Base-by-base conservation (phyloP, 2,113 vertebrate species). In the Nothocercus nigrocapillus region DNA sequence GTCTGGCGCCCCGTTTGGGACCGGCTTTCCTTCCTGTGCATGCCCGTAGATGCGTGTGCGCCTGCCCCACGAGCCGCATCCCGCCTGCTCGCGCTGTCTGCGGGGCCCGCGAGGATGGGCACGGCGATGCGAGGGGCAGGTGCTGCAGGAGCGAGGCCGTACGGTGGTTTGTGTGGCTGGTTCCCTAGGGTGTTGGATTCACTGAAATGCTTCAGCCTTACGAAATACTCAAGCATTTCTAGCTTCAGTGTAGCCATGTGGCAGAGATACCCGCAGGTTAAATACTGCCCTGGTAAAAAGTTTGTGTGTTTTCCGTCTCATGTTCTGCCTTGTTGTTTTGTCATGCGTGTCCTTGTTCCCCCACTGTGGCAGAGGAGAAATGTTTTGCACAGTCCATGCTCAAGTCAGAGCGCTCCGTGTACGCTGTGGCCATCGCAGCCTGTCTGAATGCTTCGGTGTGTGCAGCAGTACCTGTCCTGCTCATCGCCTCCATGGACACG, bases 191-290 rank as follows among this genome's bases (percentile, higher is more conserved):
- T 36, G 4, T 6, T 40, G 51, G n/a, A 38, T 62, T 91, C 54
- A 9, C 0, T 40, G n/a, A 63, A 62, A 59, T 88, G 56, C 58
- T 73, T 28, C 36, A 93, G 13, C 30, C 11, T 36, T 88, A 19
- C 62, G 4, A 62, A 64, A 36, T 25, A 17, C 27, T 74, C 73
- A 9, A 66, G 30, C 40, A n/a, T 62, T 54, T 53, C 53, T 45
- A 17, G 38, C 85, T 85, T 80, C 54, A 45, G 18, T 3, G 1
- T 54, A 76, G 54, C 54, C 17, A 4, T 61, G 72, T 85, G 68
- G 49, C 25, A 63, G 85, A 51, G 64, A 70, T 42, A 81, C 63
- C 82, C 51, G 61, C 94, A 80, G 91, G 88, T 95, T 94, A 90
- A 93, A 85, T 47, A 61, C 40, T 76, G 74, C 4, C 1, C 21